Base-by-base conservation (phyloP, 2,113 vertebrate genomes). In the Numida meleagris region DNA sequence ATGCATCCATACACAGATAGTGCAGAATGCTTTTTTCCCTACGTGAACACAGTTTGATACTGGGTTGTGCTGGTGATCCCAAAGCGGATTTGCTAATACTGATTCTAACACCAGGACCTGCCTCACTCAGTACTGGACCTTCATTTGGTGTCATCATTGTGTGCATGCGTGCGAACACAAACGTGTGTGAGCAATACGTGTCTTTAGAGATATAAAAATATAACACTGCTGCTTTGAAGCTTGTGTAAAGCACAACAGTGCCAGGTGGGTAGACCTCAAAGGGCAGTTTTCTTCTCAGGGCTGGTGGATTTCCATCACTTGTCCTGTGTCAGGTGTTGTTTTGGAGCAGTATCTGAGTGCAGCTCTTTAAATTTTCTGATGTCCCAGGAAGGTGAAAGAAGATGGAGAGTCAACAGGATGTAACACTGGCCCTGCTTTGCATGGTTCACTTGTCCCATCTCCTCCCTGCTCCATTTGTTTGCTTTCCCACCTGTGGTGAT, bases 391-490 rank as follows among this genome's bases (percentile, higher is more conserved):
- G 53, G 36, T 92, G 62, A 86, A 82, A 34, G 81, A 78, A 90
- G 65, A 78, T 1, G 15, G 80, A n/a, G 65, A 87, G 84, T 79
- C 85, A 88, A 70, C 87, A 95, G 94, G 94, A 95, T 95, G 57
- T 42, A 36, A 23, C 63, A 74, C 63, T 95, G 89, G 78, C 93
- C 91, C 34, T 3, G 2, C 78, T 87, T 4, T 3, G 63, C 90
- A 93, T 0, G 87, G 91, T 92, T 96, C 93, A 94, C 78, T 96
- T 85, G 67, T 94, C 34, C 25, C 17, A 25, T 80, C 55, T 3
- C 1, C 82, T 65, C 67, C 45, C 65, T 79, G 67, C n/a, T 2
- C 4, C 0, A 2, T 87, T 94, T 96, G 74, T 96, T 96, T 96
- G 86, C 14, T 1, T 75, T 96, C 88, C 83, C 13, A 3, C 84